Conservation (phyloP, 2,888 invertebrate genomes). For the Drosophila yooni region DNA sequence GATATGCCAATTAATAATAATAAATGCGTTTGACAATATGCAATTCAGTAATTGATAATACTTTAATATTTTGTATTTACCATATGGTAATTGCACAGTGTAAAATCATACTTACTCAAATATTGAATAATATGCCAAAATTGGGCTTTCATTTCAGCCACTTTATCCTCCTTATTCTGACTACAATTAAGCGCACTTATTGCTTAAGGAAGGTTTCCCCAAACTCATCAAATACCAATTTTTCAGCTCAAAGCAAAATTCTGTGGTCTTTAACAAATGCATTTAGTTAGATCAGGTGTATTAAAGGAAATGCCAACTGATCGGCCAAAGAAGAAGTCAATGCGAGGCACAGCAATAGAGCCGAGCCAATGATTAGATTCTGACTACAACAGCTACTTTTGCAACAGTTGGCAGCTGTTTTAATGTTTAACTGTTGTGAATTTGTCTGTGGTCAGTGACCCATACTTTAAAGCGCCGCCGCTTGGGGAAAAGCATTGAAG, state of each 20-base stretch:
- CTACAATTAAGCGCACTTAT: neutral
- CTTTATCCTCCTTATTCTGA: neutral
- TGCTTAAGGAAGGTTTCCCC: neutral
- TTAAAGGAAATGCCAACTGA: neutral
- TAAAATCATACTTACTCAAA: neutral
- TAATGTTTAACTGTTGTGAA: conserved; percentile 65
- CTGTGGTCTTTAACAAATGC: neutral
- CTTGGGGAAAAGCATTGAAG: conserved; percentile 32
- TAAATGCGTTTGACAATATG: conserved; percentile 4
- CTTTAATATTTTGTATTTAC: neutral
- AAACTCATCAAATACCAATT: neutral
- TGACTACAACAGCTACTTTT: conserved; percentile 21
- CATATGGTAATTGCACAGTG: neutral
- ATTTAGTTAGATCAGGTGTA: neutral
- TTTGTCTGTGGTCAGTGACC: conserved; percentile 80
- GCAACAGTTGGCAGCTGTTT: conserved; percentile 39
- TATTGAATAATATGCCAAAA: neutral
- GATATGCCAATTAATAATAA: conserved; percentile 43
- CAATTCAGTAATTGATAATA: conserved; percentile 8
- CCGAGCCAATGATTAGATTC: conserved; percentile 14
- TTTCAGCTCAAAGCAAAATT: neutral
- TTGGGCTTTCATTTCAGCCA: neutral
- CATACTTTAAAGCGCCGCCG: conserved; percentile 56
- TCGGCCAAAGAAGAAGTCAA: neutral
- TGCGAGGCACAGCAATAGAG: neutral